These are phyloP conservation scores for Carterocephalus palaemon DNA, from an alignment of 2,888 invertebrate species.

Conservation along the genomic window DNA sequence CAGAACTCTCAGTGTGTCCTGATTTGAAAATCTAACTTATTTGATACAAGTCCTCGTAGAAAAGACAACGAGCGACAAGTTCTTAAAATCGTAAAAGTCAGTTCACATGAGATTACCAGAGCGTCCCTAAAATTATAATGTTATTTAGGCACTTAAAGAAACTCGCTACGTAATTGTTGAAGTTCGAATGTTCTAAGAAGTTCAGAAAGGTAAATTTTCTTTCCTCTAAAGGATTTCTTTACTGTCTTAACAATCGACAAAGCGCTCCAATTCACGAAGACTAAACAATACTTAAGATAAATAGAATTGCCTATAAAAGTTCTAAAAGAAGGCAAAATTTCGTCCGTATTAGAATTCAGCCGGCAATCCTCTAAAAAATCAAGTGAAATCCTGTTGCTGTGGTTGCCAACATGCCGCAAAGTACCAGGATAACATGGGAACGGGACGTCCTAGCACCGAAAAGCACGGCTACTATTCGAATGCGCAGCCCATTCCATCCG, in stretches of 20 bases:
- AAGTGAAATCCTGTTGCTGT: conserved; percentile 36
- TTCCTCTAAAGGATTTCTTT: conserved; percentile 10
- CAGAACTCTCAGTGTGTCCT: no score
- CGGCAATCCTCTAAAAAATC: conserved; percentile 24
- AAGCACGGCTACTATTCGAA: conserved; percentile 43
- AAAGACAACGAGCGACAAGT: no score
- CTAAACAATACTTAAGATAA: conserved; percentile 18
- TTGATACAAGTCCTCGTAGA: no score
- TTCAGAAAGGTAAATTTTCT: conserved; percentile 9
- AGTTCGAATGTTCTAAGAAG: neutral
- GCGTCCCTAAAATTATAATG: neutral
- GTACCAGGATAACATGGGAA: conserved; percentile 45
- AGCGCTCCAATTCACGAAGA: conserved; percentile 8
- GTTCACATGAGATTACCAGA: neutral
- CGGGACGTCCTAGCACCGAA: conserved; percentile 44
- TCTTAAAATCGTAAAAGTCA: neutral
- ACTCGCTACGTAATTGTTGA: conserved; percentile 7
- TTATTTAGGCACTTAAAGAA: conserved; percentile 5
- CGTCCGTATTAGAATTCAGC: conserved; percentile 13
- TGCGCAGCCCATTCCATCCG: conserved; percentile 42
- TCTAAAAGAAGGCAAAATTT: conserved; percentile 13
- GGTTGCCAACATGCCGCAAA: conserved; percentile 33
- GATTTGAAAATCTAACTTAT: no score
- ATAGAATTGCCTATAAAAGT: conserved; percentile 10
- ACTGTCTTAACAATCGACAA: conserved; percentile 9